phyloP scores from a whole-genome alignment of 2,797 vertebrate species.

The Sorex maritimensis region DNA sequence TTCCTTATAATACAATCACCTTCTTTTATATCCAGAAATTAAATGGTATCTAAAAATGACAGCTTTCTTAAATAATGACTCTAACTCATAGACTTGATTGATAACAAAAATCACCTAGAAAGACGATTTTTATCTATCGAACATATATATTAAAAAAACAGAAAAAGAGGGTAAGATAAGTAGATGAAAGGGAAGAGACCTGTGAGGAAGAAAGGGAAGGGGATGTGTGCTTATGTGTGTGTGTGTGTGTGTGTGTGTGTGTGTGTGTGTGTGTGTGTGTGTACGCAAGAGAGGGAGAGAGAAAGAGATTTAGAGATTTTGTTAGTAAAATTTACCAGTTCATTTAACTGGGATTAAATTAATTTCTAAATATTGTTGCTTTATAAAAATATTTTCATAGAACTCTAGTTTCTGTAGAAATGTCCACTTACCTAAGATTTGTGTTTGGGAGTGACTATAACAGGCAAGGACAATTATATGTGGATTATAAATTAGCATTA shows the following conservation, averaged over 20 bases:
- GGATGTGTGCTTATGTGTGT: neutral
- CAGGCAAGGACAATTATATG: neutral
- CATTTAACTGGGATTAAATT: neutral
- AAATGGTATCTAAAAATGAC: neutral
- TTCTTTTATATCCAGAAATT: slow-evolving; percentile 12
- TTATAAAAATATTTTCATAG: slow-evolving; percentile 1
- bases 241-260: neutral
- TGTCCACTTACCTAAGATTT: neutral
- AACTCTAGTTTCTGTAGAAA: slow-evolving; percentile 44
- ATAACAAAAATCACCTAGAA: neutral
- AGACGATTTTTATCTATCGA: slow-evolving; percentile 9
- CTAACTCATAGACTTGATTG: neutral
- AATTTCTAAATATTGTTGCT: neutral
- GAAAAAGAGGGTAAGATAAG: neutral
- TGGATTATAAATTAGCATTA: neutral
- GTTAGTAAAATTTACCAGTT: neutral
- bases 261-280: neutral
- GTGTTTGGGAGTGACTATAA: neutral
- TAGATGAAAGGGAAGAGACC: fast-evolving
- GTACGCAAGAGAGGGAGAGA: too few species aligned
- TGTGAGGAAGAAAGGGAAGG: neutral
- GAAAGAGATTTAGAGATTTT: neutral
- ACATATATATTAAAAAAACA: neutral
- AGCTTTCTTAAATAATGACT: slow-evolving; percentile 26
- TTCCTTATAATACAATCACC: slow-evolving; percentile 19